Evolutionary conservation across 2,113 vertebrate species (phyloP), one percentile per base, ranked within the genome.

Genomic region (Tragelaphus imberbis): DNA sequence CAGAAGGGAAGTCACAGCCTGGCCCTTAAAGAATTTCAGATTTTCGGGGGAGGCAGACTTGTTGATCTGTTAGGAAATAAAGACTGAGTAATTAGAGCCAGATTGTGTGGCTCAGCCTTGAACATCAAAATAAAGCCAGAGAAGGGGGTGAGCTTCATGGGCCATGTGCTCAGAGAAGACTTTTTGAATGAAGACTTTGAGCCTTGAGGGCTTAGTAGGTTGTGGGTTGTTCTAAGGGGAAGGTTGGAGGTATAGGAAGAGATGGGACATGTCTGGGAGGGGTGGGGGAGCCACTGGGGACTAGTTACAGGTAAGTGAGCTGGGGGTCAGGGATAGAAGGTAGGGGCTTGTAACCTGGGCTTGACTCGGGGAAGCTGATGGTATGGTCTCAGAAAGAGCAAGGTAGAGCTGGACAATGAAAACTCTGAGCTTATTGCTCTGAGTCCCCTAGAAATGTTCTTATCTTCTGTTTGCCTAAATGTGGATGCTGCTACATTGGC

Each of bases 401-500:
- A n/a, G 56, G 44, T 40, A 65, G 30, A 59, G 21, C 6, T 28
- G 13, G 40, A 6, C 2, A 19, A 6, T 12, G 56, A 40, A 85
- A 85, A 58, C 11, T 30, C 21, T 40, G n/a, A 75, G 13, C 19
- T 82, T 19, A 51, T 1, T 88, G 59, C 28, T 84, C 58, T 58
- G 51, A 77, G 47, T 15, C 5, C 2, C 7, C 2, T 15, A 90
- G 81, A 91, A 40, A 58, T 3, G 44, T 63, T 49, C 82, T 63
- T 40, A 47, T n/a, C 40, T 49, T 27, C 40, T 55, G 25, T 84
- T 81, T 36, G 36, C 79, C 49, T 10, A 63, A 86, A 88, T 86
- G 63, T 85, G 68, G 53, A 87, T 77, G 75, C 5, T 63, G 51
- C n/a, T 53, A 92, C 36, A 55, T 27, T 89, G 93, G 49, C 47